phyloP scores from a whole-genome alignment of 2,888 invertebrate species.

The Diachrysia chrysitis region DNA sequence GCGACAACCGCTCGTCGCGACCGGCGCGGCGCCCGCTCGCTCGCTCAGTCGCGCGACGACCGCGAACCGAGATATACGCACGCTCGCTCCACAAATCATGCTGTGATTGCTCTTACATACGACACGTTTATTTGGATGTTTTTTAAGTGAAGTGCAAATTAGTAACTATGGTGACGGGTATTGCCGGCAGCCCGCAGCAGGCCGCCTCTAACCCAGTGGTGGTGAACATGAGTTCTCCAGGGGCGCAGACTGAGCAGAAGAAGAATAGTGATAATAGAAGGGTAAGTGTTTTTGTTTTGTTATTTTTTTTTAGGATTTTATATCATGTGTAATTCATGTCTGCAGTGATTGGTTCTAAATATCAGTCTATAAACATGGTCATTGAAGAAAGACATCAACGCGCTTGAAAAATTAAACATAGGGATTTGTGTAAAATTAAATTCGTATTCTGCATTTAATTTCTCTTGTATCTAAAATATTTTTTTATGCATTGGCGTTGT shows the following conservation, averaged over 20 bases:
- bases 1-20: constrained; percentile 26
- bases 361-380: constrained; percentile 27
- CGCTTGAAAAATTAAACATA: no score
- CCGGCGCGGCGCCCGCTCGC: constrained; percentile 55
- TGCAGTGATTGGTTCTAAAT: constrained; percentile 5
- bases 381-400: constrained; percentile 71
- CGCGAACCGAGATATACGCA: constrained; percentile 57
- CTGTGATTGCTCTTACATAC: constrained; percentile 65
- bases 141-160: constrained; percentile 57
- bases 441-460: no score
- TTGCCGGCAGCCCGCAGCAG: constrained; percentile 75
- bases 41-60: constrained; percentile 81
- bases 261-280: constrained; percentile 82
- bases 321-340: neutral
- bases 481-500: no score
- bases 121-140: constrained; percentile 49
- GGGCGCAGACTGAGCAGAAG: constrained; percentile 72
- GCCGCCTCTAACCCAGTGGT: constrained; percentile 68
- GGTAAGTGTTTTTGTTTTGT: constrained; percentile 68
- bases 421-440: neutral
- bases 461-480: no score
- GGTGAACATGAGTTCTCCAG: constrained; percentile 72
- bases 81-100: constrained; percentile 57
- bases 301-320: constrained; percentile 19
- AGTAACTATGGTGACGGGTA: constrained; percentile 83